Conservation (phyloP, 1,140 invertebrate species). For the Riptortus pedestris region DNA sequence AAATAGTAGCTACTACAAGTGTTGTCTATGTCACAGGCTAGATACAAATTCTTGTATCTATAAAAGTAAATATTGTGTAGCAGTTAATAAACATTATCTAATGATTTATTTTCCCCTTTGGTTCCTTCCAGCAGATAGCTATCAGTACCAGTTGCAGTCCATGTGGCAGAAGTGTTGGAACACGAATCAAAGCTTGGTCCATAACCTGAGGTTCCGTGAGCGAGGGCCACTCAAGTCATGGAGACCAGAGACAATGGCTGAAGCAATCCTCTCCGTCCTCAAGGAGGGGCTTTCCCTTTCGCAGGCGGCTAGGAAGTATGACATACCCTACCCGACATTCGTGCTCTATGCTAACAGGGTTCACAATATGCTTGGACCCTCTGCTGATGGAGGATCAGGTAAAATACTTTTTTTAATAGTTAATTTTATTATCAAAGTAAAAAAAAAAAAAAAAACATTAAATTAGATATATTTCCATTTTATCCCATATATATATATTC, state of each 20-base stretch:
- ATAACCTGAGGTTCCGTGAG: slow-evolving; percentile 81
- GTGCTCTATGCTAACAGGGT: slow-evolving; percentile 87
- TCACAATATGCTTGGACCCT: slow-evolving; percentile 85
- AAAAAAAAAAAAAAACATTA: too few species aligned
- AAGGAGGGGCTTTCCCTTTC: slow-evolving; percentile 80
- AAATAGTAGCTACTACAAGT: too few species aligned
- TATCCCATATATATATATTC: too few species aligned
- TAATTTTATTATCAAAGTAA: too few species aligned
- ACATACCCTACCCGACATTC: slow-evolving; percentile 88
- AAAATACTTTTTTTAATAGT: too few species aligned
- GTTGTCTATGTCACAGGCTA: too few species aligned
- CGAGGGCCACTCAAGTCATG: slow-evolving; percentile 82
- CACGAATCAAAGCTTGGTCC: slow-evolving; percentile 74
- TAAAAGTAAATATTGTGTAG: too few species aligned
- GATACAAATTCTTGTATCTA: too few species aligned
- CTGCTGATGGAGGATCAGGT: slow-evolving; percentile 74
- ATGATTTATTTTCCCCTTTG: too few species aligned
- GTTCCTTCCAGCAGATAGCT: slow-evolving; percentile 64
- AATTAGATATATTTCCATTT: background rate
- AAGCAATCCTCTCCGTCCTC: slow-evolving; percentile 81
- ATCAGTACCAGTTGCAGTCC: slow-evolving; percentile 84
- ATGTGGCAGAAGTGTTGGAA: slow-evolving; percentile 94
- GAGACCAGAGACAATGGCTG: slow-evolving; percentile 87
- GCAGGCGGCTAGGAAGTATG: slow-evolving; percentile 81
- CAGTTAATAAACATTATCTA: too few species aligned